phyloP scores from a whole-genome alignment of 1,140 invertebrate genomes.

The Zophobas morio region DNA sequence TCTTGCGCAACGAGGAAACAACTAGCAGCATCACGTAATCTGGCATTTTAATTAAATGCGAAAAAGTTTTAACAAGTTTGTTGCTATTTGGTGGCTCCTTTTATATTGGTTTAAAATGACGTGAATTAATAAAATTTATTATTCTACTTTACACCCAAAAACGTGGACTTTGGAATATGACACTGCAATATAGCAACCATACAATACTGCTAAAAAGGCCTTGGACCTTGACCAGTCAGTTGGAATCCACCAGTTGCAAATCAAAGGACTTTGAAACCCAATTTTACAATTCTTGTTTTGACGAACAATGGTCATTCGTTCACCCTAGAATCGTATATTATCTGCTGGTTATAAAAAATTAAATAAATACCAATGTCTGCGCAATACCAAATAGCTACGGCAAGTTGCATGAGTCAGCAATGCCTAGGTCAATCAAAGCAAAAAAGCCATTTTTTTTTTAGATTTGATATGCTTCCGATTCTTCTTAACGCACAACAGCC shows the following conservation, averaged over 20 bases:
- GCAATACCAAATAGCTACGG: background rate
- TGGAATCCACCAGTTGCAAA: conserved; percentile 27
- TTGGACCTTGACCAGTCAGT: conserved; percentile 4
- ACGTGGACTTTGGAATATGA: background rate
- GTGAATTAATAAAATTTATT: background rate
- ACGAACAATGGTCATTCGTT: background rate
- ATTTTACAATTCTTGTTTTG: background rate
- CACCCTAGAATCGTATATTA: background rate
- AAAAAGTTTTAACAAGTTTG: background rate
- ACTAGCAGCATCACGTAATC: background rate
- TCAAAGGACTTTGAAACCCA: conserved; percentile 12
- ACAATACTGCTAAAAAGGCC: conserved; percentile 7
- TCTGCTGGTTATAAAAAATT: no score
- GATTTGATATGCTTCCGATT: background rate
- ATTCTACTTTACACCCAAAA: background rate
- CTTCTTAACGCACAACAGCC: background rate
- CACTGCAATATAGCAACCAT: background rate
- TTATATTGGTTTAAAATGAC: no score
- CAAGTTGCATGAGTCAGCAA: background rate
- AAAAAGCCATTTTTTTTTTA: background rate
- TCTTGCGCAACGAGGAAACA: background rate
- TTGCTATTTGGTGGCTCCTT: no score
- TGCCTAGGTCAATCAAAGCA: background rate
- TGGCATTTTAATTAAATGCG: background rate
- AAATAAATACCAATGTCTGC: no score